Evolutionary conservation across 1,140 invertebrate genomes (phyloP).

Genomic region (Macrotrachela quadricornifera): DNA sequence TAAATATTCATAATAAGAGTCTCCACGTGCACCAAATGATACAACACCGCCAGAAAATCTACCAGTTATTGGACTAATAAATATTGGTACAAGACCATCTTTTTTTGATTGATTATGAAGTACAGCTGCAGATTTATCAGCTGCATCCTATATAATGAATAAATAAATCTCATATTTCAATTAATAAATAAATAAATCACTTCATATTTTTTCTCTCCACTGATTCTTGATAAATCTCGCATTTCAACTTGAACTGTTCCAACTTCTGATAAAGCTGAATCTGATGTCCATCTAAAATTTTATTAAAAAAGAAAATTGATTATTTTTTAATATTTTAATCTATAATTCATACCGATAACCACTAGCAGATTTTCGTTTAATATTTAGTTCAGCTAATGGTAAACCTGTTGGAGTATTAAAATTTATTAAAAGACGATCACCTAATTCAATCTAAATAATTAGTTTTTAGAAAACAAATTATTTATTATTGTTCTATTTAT

Average conservation of each 20-base stretch:
- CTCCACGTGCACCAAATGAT: slow-evolving; percentile 82
- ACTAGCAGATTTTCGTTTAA: background rate
- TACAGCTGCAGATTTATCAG: background rate
- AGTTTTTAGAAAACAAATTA: background rate
- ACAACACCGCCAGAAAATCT: slow-evolving; percentile 52
- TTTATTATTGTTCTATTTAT: too few species aligned
- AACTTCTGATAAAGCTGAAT: slow-evolving; percentile 62
- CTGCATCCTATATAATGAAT: background rate
- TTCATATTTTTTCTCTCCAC: slow-evolving; percentile 63
- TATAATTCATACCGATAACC: too few species aligned
- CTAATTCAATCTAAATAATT: background rate
- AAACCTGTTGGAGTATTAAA: slow-evolving; percentile 5
- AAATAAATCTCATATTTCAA: too few species aligned
- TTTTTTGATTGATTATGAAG: slow-evolving; percentile 3
- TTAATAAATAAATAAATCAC: too few species aligned
- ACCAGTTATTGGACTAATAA: slow-evolving; percentile 10
- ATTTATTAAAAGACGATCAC: background rate
- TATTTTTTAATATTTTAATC: too few species aligned
- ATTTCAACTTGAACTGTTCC: slow-evolving; percentile 92
- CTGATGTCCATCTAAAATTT: slow-evolving; percentile 2
- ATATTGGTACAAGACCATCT: slow-evolving; percentile 6
- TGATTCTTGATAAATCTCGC: slow-evolving; percentile 77
- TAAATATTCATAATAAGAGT: slow-evolving; percentile 96
- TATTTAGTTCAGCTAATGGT: slow-evolving; percentile 6
- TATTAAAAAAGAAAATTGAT: too few species aligned